A percentile compares a stretch with the other conserved stretches of the same genome.
Conservation (phyloP, 92 coral and sea anemone genomes). For the Zoanthus sociatus region DNA sequence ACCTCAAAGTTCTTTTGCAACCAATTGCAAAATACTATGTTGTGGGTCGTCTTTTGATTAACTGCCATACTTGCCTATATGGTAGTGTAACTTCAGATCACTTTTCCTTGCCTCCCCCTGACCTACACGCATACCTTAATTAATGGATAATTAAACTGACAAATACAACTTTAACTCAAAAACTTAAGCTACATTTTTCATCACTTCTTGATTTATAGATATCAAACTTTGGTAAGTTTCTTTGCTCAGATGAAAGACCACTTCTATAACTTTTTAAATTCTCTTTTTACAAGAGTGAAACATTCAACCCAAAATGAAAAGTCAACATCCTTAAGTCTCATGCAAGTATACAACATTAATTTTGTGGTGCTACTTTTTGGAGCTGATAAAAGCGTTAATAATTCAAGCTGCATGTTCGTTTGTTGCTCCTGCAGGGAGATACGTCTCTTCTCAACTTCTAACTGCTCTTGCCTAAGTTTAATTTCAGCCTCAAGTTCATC, state of each 20-base stretch:
- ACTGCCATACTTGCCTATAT: too few species aligned
- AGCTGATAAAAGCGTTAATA: conserved; percentile 57
- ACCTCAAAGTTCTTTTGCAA: too few species aligned
- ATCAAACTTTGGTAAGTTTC: conserved; percentile 47
- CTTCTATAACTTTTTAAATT: conserved; percentile 52
- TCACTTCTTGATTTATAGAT: conserved; percentile 46
- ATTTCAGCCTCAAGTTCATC: conserved; percentile 63
- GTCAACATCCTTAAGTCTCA: conserved; percentile 56
- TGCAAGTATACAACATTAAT: conserved; percentile 50
- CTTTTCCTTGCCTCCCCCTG: too few species aligned
- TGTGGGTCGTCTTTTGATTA: too few species aligned
- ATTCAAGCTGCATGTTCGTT: conserved; percentile 66
- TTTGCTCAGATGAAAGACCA: conserved; percentile 52
- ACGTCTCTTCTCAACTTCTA: conserved; percentile 64
- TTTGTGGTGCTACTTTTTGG: conserved; percentile 55
- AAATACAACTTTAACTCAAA: conserved; percentile 23
- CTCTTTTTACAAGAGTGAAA: conserved; percentile 48
- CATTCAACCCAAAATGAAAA: conserved; percentile 52
- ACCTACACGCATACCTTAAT: not conserved
- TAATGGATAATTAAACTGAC: conserved; percentile 41
- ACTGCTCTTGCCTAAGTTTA: conserved; percentile 54
- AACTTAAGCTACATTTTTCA: conserved; percentile 32
- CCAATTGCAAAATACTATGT: too few species aligned
- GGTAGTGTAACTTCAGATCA: too few species aligned
- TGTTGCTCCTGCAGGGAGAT: conserved; percentile 70